Conservation (phyloP, 1,140 invertebrate genomes). For the Condylostylus longicornis region DNA sequence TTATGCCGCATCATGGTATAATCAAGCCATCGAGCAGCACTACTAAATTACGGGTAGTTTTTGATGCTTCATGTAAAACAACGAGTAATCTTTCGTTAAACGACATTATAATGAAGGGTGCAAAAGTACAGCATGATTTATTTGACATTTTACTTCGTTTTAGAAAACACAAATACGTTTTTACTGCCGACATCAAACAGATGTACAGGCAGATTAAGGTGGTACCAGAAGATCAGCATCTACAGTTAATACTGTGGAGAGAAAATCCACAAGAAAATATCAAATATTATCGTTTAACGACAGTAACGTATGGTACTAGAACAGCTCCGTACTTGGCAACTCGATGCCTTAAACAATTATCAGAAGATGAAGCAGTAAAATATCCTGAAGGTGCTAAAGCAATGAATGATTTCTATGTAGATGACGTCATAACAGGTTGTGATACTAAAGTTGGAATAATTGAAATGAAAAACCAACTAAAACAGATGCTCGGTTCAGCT, state of each 20-base stretch:
- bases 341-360: conserved; percentile 16
- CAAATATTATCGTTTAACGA: conserved; percentile 22
- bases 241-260: conserved; percentile 33
- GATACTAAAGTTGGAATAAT: conserved; percentile 10
- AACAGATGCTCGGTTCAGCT: conserved; percentile 12
- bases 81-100: conserved; percentile 14
- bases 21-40: conserved; percentile 13
- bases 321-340: conserved; percentile 22
- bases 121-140: conserved; percentile 29
- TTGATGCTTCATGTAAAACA: conserved; percentile 13
- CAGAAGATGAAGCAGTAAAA: conserved; percentile 14
- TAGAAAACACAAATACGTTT: conserved; percentile 18
- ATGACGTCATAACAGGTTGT: conserved; percentile 22
- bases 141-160: conserved; percentile 29
- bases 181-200: conserved; percentile 27
- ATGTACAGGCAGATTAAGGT: conserved; percentile 33
- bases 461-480: conserved; percentile 13
- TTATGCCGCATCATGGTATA: conserved; percentile 20
- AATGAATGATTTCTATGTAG: conserved; percentile 26
- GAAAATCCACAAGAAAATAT: conserved; percentile 11
- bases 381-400: conserved; percentile 17
- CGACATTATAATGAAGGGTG: conserved; percentile 20
- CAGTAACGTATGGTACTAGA: conserved; percentile 30
- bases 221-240: conserved; percentile 16
- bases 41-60: conserved; percentile 17